Evolutionary conservation across 2,797 vertebrate species (phyloP).

Genomic region (Parambassis ranga): DNA sequence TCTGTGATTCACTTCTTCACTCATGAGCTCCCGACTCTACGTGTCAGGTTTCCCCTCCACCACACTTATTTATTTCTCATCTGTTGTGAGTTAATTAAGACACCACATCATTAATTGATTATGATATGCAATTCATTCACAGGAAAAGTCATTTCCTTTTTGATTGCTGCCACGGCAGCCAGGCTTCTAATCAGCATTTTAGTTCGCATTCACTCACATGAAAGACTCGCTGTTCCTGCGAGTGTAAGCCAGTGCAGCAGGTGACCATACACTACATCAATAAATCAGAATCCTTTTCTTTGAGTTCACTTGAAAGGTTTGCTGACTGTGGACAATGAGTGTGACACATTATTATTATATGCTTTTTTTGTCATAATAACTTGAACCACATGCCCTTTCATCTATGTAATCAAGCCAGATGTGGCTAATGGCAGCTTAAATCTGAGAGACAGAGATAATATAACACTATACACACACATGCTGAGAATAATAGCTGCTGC

Average conservation of each 20-base stretch:
- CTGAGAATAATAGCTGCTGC: background rate
- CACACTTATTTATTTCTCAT: slow-evolving; percentile 39
- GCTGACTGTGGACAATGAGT: background rate
- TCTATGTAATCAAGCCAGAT: background rate
- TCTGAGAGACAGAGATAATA: background rate
- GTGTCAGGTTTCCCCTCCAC: slow-evolving; percentile 5
- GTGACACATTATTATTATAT: background rate
- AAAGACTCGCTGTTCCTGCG: slow-evolving; percentile 29
- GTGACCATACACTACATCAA: slow-evolving; percentile 44
- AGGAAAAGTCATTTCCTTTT: slow-evolving; percentile 68
- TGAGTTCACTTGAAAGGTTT: slow-evolving; percentile 1
- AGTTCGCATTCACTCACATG: slow-evolving; percentile 42
- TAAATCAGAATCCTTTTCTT: slow-evolving; percentile 22
- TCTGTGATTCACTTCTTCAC: background rate
- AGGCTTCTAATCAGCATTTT: slow-evolving; percentile 62
- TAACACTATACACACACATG: too few species aligned
- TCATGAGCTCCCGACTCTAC: background rate
- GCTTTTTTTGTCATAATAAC: too few species aligned
- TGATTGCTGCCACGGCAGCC: slow-evolving; percentile 61
- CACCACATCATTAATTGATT: slow-evolving; percentile 66
- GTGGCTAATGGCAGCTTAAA: background rate
- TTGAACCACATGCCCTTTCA: background rate
- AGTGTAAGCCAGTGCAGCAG: slow-evolving; percentile 11
- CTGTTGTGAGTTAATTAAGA: slow-evolving; percentile 64
- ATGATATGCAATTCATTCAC: slow-evolving; percentile 69